Conservation (phyloP, 2,797 vertebrate species). For the Malurus splendens region DNA sequence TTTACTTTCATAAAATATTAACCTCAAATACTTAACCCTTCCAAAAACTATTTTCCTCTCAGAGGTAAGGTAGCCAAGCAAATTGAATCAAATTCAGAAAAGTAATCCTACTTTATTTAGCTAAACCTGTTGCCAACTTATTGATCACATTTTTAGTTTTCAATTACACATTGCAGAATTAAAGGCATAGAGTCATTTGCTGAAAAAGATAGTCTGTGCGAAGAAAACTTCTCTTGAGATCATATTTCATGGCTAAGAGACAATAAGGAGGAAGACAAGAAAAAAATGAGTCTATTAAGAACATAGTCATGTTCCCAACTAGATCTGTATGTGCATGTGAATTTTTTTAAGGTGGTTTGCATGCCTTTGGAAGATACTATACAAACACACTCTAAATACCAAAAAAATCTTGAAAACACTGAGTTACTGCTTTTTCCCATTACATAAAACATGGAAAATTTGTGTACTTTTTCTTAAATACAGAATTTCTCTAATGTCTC, state of each 20-base stretch:
- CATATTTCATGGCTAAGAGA: background rate
- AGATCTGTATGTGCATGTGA: fast-evolving
- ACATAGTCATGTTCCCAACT: background rate
- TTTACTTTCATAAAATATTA: background rate
- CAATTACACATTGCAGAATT: background rate
- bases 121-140: background rate
- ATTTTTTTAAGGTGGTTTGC: background rate
- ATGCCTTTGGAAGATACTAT: background rate
- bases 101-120: background rate
- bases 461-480: background rate
- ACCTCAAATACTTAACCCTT: background rate
- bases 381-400: background rate
- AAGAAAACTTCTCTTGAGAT: background rate
- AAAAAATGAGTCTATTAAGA: background rate
- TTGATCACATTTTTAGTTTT: background rate
- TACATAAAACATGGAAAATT: background rate
- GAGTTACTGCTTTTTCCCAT: background rate
- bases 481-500: background rate
- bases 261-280: background rate
- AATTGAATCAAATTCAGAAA: background rate
- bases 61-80: background rate
- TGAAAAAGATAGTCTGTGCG: background rate
- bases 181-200: background rate
- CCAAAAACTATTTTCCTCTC: background rate
- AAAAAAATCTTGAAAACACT: background rate